Base-by-base conservation (phyloP, 2,888 invertebrate species). In the Deilephila elpenor region DNA sequence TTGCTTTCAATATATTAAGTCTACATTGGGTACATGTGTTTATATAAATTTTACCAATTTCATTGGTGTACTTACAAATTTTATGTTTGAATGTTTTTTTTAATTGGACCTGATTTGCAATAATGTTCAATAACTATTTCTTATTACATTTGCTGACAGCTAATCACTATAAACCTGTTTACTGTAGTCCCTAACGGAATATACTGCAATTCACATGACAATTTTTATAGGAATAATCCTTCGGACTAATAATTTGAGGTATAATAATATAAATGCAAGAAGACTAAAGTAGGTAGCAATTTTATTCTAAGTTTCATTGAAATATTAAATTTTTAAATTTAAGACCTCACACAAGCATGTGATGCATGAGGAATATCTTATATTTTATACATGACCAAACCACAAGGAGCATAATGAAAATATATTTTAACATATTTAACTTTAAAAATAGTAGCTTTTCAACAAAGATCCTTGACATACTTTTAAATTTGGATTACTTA, bases 361-460 rank as follows among this genome's bases (percentile, higher is more conserved):
- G 80, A 51, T 70, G 51, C 25, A 59, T 83, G 82, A 77, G 81
- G 80, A 73, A 76, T 81, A 75, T 29, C 25, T 67, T 67, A 51
- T 44, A 67, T 44, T 79, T 77, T 80, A 78, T 79, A 79, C 74
- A 80, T 81, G 84, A 81, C 77, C 81, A 80, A 80, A 80, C 78
- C 81, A 86, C 77, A 78, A 80, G 78, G 80, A 78, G 77, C 73
- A 76, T 78, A 83, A 80, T 81, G n/a, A 77, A 77, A 77, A 79
- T 80, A 81, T 76, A 78, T 75, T 82, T 85, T 82, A 81, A 79
- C 78, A 85, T 83, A 80, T 81, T 82, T 78, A 80, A 78, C 78
- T 83, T 83, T 86, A 84, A 84, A 86, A 86, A 84, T 82, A 84
- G 80, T 83, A 75, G 76, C 76, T 83, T 80, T 79, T 78, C 80